Conservation (phyloP, 2,888 invertebrate genomes). For the Sisyra terminalis region DNA sequence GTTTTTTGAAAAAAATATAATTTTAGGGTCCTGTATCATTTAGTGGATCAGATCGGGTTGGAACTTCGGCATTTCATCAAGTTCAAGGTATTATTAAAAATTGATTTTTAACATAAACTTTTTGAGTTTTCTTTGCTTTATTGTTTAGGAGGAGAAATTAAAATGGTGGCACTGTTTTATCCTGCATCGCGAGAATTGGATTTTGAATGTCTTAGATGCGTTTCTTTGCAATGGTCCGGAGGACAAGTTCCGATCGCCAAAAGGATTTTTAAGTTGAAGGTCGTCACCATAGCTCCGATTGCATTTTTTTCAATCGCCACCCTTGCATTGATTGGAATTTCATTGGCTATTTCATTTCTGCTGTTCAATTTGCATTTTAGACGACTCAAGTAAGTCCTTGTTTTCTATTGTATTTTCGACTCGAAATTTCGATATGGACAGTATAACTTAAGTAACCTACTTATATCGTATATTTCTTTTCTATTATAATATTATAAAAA, state of each 20-base stretch:
- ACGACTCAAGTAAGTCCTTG: slow-evolving; percentile 49
- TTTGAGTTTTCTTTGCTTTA: background rate
- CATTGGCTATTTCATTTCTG: slow-evolving; percentile 56
- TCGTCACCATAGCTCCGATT: slow-evolving; percentile 60
- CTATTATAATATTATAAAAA: too few species aligned
- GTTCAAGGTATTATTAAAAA: slow-evolving; percentile 50
- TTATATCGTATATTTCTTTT: too few species aligned
- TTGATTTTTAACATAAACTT: background rate
- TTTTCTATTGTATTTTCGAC: slow-evolving; percentile 6
- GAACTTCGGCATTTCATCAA: slow-evolving; percentile 75
- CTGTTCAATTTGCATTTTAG: slow-evolving; percentile 72
- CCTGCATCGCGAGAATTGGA: slow-evolving; percentile 42
- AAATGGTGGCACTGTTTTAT: slow-evolving; percentile 56
- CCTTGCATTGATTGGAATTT: slow-evolving; percentile 57
- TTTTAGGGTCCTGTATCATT: slow-evolving; percentile 77
- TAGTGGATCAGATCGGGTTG: slow-evolving; percentile 74
- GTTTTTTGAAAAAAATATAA: background rate
- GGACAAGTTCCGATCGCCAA: slow-evolving; percentile 68
- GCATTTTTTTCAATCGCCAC: slow-evolving; percentile 59
- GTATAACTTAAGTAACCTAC: too few species aligned
- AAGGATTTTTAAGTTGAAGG: slow-evolving; percentile 52
- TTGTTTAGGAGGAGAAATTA: slow-evolving; percentile 45
- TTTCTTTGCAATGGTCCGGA: slow-evolving; percentile 51
- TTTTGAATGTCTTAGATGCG: slow-evolving; percentile 54
- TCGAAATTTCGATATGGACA: too few species aligned